Evolutionary conservation across 92 coral and sea anemone genomes (phyloP), one percentile per base, ranked within the genome.

Genomic region (Siderastrea radians): DNA sequence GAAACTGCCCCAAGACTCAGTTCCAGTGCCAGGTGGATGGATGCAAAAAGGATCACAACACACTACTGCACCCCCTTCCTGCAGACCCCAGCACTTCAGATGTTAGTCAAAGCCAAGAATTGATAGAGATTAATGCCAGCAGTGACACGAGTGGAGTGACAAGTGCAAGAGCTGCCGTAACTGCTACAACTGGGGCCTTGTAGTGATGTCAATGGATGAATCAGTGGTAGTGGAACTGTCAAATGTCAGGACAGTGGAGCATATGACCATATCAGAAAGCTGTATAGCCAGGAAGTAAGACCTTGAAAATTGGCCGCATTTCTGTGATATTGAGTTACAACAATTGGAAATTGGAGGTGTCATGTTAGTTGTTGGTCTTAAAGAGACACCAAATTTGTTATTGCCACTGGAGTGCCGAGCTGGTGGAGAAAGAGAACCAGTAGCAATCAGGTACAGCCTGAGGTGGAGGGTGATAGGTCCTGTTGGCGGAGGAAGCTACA

Each of bases 151-250:
- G 62, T 74, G 64, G 63, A 52, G 68, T 59, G 26, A 61, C 69
- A 12, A 16, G 55, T 47, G 60, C 3, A 1, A 52, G 64, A 15
- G 72, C 49, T 8, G 75, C 59, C 7, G 73, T 49, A 45, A 80
- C 84, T 49, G 86, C 86, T 26, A 88, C 74, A 50, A 91, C 94
- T 80, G 93, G 95, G 85, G 92, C 93, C 80, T 90, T 49, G 68
- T 63, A 13, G 92, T 92, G 73, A 86, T 66, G 75, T 92, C 93
- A 45, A 57, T 92, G 79, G 95, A 94, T 50, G 94, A 82, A 57
- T 68, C 75, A 73, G 69, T 79, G 26, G 26, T 71, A 5, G 82
- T 88, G 43, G 91, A 92, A 78, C 76, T 94, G 55, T 44, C 83
- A 51, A 89, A 85, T 57, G 92, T 87, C 75, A 89, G 84, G 75